Percentiles rank a stretch among this genome's conserved stretches.
Conservation (phyloP, 2,113 vertebrate species). For the Platichthys stellatus region DNA sequence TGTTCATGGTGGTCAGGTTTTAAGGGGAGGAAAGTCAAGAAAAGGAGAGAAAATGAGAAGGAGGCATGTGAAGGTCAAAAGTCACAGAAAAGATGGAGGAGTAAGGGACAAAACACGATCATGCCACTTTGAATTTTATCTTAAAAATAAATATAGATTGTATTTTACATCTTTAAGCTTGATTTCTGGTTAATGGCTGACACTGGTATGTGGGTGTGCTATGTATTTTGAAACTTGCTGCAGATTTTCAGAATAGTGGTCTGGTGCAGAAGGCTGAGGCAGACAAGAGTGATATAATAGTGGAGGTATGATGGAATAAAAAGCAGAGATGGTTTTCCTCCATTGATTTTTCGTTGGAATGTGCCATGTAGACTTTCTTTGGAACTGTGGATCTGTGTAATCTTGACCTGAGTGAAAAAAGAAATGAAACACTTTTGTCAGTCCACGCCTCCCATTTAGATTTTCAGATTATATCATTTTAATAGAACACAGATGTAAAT, state of each 20-base stretch:
- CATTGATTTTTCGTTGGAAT: neutral
- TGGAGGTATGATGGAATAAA: neutral
- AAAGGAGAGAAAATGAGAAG: too few species aligned
- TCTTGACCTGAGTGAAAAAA: neutral
- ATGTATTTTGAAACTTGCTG: neutral
- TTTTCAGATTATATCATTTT: neutral
- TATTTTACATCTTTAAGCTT: too few species aligned
- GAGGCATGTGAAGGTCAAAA: constrained; percentile 1
- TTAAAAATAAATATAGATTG: too few species aligned
- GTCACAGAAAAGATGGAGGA: constrained; percentile 8
- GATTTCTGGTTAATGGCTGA: too few species aligned
- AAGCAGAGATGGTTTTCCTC: neutral
- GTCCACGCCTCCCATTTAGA: neutral
- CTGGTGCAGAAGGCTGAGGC: neutral
- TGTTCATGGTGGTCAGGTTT: neutral
- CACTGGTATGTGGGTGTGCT: neutral
- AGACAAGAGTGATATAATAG: constrained; percentile 11
- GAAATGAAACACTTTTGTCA: neutral
- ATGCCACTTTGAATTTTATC: too few species aligned
- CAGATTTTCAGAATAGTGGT: neutral
- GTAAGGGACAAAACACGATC: constrained; percentile 1
- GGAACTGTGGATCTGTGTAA: neutral
- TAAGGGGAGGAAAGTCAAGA: neutral
- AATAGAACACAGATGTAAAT: neutral
- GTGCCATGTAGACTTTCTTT: neutral